Evolutionary conservation across 2,888 invertebrate genomes (phyloP).

Genomic region (Caenorhabditis zanzibari): DNA sequence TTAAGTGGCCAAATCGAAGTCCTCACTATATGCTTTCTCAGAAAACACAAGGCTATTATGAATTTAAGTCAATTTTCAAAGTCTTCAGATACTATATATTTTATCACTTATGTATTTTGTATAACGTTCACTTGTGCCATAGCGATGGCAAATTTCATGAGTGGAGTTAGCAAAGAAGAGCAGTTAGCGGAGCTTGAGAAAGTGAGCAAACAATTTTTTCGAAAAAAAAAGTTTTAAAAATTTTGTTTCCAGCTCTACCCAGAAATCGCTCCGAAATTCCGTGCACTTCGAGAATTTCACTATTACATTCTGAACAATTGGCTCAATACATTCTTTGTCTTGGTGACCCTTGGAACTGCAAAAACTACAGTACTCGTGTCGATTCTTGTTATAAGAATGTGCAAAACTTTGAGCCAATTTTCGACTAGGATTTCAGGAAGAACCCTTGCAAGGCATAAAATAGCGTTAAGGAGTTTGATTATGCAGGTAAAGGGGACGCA

Average conservation of each 20-base stretch:
- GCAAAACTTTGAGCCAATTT: background rate
- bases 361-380: constrained; percentile 13
- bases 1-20: constrained; percentile 29
- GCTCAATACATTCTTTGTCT: constrained; percentile 4
- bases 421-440: background rate
- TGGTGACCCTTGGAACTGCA: background rate
- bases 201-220: background rate
- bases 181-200: background rate
- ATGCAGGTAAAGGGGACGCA: constrained; percentile 20
- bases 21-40: constrained; percentile 34
- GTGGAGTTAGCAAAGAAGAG: background rate
- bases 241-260: constrained; percentile 5
- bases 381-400: constrained; percentile 10
- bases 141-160: background rate
- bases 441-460: constrained; percentile 2
- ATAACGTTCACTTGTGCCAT: background rate
- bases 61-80: background rate
- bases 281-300: constrained; percentile 20
- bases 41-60: constrained; percentile 34
- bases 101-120: background rate
- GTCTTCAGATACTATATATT: background rate
- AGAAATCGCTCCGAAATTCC: background rate
- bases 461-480: constrained; percentile 24
- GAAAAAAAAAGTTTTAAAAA: background rate
- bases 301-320: constrained; percentile 10